Base-by-base conservation (phyloP, 2,888 invertebrate genomes). In the Chloroclysta siterata region DNA sequence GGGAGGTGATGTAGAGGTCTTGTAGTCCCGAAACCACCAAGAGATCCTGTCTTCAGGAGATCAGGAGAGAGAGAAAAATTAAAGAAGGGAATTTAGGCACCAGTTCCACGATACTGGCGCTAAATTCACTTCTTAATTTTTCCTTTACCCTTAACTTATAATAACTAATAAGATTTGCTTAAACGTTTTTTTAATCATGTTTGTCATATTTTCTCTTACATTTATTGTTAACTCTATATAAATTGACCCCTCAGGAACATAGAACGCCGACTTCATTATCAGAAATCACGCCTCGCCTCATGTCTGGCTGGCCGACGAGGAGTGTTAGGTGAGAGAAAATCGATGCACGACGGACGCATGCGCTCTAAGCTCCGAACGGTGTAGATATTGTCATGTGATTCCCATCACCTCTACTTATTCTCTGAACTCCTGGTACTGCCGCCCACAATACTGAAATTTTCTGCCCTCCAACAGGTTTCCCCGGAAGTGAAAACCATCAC, bases 401-500 rank as follows among this genome's bases (percentile, higher is more conserved):
- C 28, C 41, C 52, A 42, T 15, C 48, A 36, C 80, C 81, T 76
- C 76, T 81, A 11, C n/a, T 5, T 7, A 4, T 42, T 47, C 65
- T 71, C 57, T 90, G 84, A 1, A 13, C 53, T 57, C 90, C 89
- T 91, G 70, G 90, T 91, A 85, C 72, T 60, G 80, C 88, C 90
- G 92, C 92, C 92, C 92, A 92, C 92, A 91, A 89, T 70, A 77
- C 89, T 88, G 89, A 89, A 88, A 88, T 87, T 90, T 92, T 84
- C 89, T 88, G 89, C 90, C 91, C 89, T 91, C 85, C 83, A 81
- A 69, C 86, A 83, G 82, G 80, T 28, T 82, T 91, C 83, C 79
- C 82, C 85, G 85, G 88, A 85, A 79, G 76, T 80, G 73, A 75
- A 73, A 80, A 84, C 85, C 85, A 88, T 82, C 74, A 76, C 77